Evolutionary conservation across 1,140 invertebrate genomes (phyloP), one percentile per base, ranked within the genome.

Genomic region (Aphis gossypii): DNA sequence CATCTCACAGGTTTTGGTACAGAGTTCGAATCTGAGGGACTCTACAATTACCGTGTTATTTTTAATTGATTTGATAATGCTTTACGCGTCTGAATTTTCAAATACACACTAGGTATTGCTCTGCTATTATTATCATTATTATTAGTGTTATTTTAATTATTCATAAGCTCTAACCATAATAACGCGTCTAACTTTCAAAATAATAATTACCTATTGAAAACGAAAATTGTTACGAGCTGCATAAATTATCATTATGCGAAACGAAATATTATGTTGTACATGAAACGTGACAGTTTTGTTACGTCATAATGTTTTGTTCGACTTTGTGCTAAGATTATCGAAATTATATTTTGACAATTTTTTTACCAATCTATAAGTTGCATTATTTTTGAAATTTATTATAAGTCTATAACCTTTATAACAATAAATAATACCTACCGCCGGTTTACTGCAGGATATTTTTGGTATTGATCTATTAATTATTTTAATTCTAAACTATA

Each of bases 1-100:
- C 30, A 68, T 90, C 54, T 68, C 38, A 18, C 54, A 9, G 2
- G 56, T 44, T 90, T 90, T 68, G 54, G 89, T 90, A 90, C 89
- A 90, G 89, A 90, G 89, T 60, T 90, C 54, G 25, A 90, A 44
- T 90, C 38, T n/a, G 21, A 90, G 68, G 1, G 30, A 5, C 51
- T 23, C 23, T 14, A 38, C 14, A 60, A 68, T 56, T 44, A 68
- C 23, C 38, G 14, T 56, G 41, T 20, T 44, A 30, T 60, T 90
- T 90, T 68, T 90, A 90, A 90, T 60, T 44, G 56, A 90, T 90
- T 68, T 44, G 38, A 90, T 60, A 90, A 90, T 90, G 38, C 46
- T 90, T 60, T 60, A 90, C 89, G 89, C 41, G 41, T 68, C n/a
- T 68, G 14, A 44, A 41, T 68, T 41, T 68, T 44, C n/a, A 21